These are phyloP conservation scores for Oxygymnocypris stewartii DNA, from an alignment of 2,113 vertebrate species.

Conservation along the genomic window DNA sequence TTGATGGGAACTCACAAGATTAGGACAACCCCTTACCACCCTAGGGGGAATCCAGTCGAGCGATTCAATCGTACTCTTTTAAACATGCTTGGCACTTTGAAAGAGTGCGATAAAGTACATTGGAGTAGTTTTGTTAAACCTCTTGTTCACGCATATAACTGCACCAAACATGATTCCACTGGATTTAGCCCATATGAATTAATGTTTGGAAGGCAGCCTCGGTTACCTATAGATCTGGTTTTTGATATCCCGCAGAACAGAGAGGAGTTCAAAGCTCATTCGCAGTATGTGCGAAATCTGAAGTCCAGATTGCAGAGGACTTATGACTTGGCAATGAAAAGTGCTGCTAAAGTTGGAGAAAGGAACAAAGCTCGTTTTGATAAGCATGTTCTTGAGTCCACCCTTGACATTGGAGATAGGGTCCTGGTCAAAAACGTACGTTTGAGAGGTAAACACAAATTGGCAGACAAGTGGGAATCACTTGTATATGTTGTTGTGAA, in stretches of 20 bases:
- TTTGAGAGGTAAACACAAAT: neutral
- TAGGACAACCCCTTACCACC: too few relatives aligned
- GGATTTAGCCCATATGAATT: conserved; percentile 1
- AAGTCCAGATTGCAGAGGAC: neutral
- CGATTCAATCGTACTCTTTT: too few relatives aligned
- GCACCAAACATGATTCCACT: conserved; percentile 10
- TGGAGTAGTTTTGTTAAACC: conserved; percentile 7
- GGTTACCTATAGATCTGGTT: neutral
- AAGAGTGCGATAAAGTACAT: neutral
- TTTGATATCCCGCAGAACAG: neutral
- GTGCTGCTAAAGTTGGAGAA: conserved; percentile 9
- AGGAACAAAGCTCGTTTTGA: conserved; percentile 19
- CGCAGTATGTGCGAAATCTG: neutral
- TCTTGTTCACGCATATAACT: neutral
- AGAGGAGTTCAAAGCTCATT: neutral
- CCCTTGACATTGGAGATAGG: too few relatives aligned
- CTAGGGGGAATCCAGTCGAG: too few relatives aligned
- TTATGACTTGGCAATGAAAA: neutral
- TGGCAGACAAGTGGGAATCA: conserved; percentile 10
- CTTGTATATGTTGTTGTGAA: neutral
- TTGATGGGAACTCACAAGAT: too few relatives aligned
- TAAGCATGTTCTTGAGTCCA: neutral
- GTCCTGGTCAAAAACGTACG: too few relatives aligned
- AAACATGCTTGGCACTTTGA: too few relatives aligned
- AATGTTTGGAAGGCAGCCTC: neutral